Evolutionary conservation across 2,888 invertebrate genomes (phyloP), one percentile per base, ranked within the genome.

Genomic region (Agriopis marginaria): DNA sequence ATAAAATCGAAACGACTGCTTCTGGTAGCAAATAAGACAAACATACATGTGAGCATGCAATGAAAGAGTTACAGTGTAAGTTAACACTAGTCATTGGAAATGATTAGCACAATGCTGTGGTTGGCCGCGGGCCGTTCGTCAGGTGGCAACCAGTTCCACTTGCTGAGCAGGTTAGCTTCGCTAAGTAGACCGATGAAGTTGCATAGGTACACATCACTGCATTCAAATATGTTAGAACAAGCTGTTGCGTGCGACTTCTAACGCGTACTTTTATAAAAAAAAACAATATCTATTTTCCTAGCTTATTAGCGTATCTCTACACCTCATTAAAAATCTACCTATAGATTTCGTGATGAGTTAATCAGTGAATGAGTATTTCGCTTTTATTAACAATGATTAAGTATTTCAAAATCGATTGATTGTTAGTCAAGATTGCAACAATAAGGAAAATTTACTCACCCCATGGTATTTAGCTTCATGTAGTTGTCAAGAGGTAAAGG

Each of bases 381-480:
- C 32, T 32, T 32, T 32, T 32, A 32, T 32, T 32, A 5, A 32
- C 32, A 32, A 32, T 32, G 32, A 68, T 66, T 62, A 55, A 68
- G 68, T 59, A 65, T 66, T 70, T 65, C 14, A 9, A 50, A 63
- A 55, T n/a, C 23, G 8, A 14, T 14, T 32, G 32, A 49, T 60
- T 10, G 39, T 45, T 9, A 45, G 44, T 56, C 7, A 58, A 49
- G 10, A 60, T 61, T 40, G 5, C 40, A 50, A 32, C n/a, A 39
- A 53, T 9, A 63, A 45, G 63, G 10, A 54, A 45, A 63, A 56
- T n/a, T 39, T 78, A 94, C 94, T 94, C 88, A 94, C 94, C 91
- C 89, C 91, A 93, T 91, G 63, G 90, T 85, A 73, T 93, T 91
- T 39, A 94, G 85, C 82, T 90, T 93, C 89, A 94, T 91, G 76